Percentiles rank a stretch among this genome's conserved stretches.
phyloP scores from a whole-genome alignment of 2,888 invertebrate species.

The Cheilosia pagana region DNA sequence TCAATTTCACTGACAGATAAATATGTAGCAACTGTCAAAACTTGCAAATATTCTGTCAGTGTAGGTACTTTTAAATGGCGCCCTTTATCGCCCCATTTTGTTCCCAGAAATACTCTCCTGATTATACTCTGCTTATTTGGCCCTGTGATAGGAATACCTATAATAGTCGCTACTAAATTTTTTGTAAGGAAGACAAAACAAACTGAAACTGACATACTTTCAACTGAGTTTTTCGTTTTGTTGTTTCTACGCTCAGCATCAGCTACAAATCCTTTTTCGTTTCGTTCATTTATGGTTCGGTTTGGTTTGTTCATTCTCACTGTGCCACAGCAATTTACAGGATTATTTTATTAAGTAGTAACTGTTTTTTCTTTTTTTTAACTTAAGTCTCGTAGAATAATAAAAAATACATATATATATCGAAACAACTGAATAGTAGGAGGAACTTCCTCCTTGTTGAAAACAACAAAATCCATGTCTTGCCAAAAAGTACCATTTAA shows the following conservation, averaged over 20 bases:
- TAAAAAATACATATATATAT: constrained; percentile 6
- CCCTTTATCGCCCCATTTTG: neutral
- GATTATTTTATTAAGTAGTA: constrained; percentile 57
- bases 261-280: constrained; percentile 47
- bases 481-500: constrained; percentile 68
- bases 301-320: constrained; percentile 37
- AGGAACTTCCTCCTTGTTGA: constrained; percentile 54
- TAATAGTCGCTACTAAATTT: neutral
- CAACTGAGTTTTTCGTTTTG: constrained; percentile 8
- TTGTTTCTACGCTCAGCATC: constrained; percentile 5
- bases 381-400: constrained; percentile 23
- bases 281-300: constrained; percentile 45
- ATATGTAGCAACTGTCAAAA: neutral
- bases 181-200: constrained; percentile 13
- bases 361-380: constrained; percentile 27
- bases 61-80: neutral
- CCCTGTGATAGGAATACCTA: neutral
- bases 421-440: constrained; percentile 35
- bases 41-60: neutral
- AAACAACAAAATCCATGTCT: constrained; percentile 72
- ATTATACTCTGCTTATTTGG: constrained; percentile 1
- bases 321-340: constrained; percentile 46
- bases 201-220: constrained; percentile 34
- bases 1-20: no score
- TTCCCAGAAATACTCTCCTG: neutral